Evolutionary conservation across 2,113 vertebrate genomes (phyloP).

Genomic region (Ochotona princeps): DNA sequence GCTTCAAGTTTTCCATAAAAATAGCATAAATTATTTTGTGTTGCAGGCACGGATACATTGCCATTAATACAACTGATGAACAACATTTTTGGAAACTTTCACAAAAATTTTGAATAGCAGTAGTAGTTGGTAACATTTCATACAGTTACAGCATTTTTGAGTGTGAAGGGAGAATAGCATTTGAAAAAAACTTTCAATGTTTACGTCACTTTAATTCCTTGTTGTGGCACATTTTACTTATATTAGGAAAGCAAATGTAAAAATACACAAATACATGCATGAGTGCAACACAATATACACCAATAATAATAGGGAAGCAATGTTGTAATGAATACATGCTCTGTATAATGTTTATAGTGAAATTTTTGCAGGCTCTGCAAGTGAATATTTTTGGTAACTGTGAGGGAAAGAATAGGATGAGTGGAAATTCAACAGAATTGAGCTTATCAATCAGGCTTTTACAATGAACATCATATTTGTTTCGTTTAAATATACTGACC

Average conservation of each 20-base stretch:
- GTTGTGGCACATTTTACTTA: neutral
- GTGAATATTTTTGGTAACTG: neutral
- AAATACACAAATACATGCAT: neutral
- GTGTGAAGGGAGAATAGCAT: neutral
- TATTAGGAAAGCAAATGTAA: neutral
- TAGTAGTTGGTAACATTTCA: neutral
- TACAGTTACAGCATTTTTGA: neutral
- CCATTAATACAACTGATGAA: neutral
- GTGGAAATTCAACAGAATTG: accelerated
- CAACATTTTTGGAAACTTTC: neutral
- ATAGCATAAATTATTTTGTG: neutral
- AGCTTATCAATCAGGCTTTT: neutral
- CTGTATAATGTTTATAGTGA: neutral
- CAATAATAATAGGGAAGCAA: neutral
- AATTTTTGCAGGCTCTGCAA: neutral
- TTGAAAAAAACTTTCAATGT: neutral
- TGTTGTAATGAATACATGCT: neutral
- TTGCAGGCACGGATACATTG: neutral
- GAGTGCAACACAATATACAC: neutral
- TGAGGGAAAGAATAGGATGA: neutral
- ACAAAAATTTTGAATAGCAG: neutral
- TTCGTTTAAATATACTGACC: slow-evolving; percentile 85
- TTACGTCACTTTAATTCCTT: neutral
- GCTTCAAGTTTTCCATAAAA: neutral
- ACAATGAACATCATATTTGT: accelerated